phyloP scores from a whole-genome alignment of 2,113 vertebrate genomes.

The Megaleporinus macrocephalus region DNA sequence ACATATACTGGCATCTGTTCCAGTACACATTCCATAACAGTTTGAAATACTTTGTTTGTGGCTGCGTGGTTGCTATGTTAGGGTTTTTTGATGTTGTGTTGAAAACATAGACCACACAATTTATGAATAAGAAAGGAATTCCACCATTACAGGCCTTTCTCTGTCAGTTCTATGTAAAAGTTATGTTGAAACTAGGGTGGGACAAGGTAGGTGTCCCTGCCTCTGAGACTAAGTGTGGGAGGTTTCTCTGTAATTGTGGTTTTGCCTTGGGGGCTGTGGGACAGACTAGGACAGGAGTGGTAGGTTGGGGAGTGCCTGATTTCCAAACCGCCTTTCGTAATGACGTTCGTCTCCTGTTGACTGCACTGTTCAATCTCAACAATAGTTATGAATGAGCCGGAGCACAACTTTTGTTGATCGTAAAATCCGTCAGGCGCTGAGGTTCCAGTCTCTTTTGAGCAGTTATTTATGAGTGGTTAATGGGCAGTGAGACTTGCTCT shows the following conservation, averaged over 20 bases:
- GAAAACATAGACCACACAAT: constrained; percentile 9
- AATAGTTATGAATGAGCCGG: constrained; percentile 31
- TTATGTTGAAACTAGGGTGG: constrained; percentile 45
- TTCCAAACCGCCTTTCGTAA: constrained; percentile 42
- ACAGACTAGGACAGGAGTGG: constrained; percentile 41
- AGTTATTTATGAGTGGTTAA: constrained; percentile 63
- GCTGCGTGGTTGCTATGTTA: constrained; percentile 10
- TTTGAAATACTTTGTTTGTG: constrained; percentile 8
- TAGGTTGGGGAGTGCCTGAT: constrained; percentile 36
- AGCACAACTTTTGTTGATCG: constrained; percentile 6
- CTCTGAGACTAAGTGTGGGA: constrained; percentile 31
- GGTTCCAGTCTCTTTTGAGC: constrained; percentile 56
- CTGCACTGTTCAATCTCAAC: constrained; percentile 29
- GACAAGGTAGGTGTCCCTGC: constrained; percentile 37
- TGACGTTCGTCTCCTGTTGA: constrained; percentile 20
- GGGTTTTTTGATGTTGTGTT: background rate
- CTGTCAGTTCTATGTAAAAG: constrained; percentile 45
- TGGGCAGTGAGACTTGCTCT: constrained; percentile 36
- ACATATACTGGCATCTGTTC: background rate
- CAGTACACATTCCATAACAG: background rate
- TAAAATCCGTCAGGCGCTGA: constrained; percentile 28
- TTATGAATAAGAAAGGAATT: constrained; percentile 46
- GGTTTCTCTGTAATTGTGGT: constrained; percentile 68
- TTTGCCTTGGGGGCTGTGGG: constrained; percentile 52
- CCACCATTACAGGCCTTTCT: constrained; percentile 4